Base-by-base conservation (phyloP, 35 echinoderm and acorn worm genomes). In the Strongylocentrotus purpuratus region DNA sequence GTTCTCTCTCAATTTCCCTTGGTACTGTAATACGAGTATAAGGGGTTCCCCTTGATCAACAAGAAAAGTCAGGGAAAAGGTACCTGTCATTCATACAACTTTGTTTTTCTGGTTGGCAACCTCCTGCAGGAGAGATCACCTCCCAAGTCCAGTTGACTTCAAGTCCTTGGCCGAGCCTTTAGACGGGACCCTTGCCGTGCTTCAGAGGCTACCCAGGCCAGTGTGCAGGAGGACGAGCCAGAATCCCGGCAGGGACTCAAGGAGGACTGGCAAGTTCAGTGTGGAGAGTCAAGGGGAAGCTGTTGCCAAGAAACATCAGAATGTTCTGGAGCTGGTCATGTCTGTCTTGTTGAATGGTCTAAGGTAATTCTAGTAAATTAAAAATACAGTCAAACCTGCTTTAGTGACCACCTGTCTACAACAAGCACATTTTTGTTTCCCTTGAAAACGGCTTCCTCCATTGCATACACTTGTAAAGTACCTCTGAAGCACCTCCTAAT, bases 131-230 rank as follows among this genome's bases (percentile, higher is more conserved):
- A 48, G 94, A 18, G 93, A 96, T 47, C 96, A 96, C 33, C 96
- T 94, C 25, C 96, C 96, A 33, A 96, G 94, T 13, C 96, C 96
- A 70, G 22, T 96, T 13, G 85, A 94, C 61, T 94, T 94, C 33
- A 31, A 59, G 48, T 35, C 86, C n/a, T 25, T 96, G 31, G 90
- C 91, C 0, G 90, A 33, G 22, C 86, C 85, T n/a, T 59, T 96
- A 25, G 93, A 96, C 45, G 33, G 86, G 6, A 31, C 94, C 15
- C 94, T 94, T 25, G 94, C 94, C 9, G 25, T 33, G 11, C 48
- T 96, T 6, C 93, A 96, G 28, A 88, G 87, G 13, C 92, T 96
- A 14, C 96, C 96, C 12, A 94, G 88, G 11, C 96, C 96, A 58
- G 28, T 92, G 8, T 86, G 31, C 45, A 88, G 55, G 47, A 25